Evolutionary conservation across 2,888 invertebrate genomes (phyloP).

Genomic region (Dicranocentrus wangi): DNA sequence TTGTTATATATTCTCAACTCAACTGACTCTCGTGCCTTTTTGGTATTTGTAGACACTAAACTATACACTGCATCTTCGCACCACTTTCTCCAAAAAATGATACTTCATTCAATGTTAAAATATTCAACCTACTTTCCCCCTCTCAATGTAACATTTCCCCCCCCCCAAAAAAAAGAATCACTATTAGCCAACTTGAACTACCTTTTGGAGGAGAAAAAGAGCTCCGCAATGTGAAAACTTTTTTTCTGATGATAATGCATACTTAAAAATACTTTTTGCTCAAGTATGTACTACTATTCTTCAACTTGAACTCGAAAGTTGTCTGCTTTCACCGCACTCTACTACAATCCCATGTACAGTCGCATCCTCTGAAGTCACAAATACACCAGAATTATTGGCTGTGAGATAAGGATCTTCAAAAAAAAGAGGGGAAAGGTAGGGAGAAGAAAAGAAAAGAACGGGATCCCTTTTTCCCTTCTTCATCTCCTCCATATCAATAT

Average conservation of each 20-base stretch:
- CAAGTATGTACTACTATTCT: conserved; percentile 23
- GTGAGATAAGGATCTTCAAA: conserved; percentile 31
- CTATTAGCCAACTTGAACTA: conserved; percentile 9
- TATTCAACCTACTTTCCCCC: conserved; percentile 39
- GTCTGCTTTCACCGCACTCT: background rate
- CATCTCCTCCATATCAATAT: conserved; percentile 25
- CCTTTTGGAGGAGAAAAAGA: too few species aligned
- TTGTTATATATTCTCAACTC: too few species aligned
- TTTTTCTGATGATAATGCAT: conserved; percentile 12
- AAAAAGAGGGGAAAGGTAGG: conserved; percentile 23
- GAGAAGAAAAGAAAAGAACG: conserved; percentile 7
- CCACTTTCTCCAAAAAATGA: background rate
- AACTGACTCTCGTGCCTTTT: too few species aligned
- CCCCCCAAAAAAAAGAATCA: background rate
- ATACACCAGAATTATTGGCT: conserved; percentile 23
- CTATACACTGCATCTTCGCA: background rate
- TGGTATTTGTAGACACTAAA: too few species aligned
- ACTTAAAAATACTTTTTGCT: conserved; percentile 34
- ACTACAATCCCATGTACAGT: background rate
- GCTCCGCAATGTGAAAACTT: background rate
- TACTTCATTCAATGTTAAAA: conserved; percentile 47
- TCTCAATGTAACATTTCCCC: conserved; percentile 36
- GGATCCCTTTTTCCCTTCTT: conserved; percentile 16
- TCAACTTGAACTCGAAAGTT: conserved; percentile 40
- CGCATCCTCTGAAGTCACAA: conserved; percentile 19